Evolutionary conservation across 2,888 invertebrate species (phyloP), one percentile per base, ranked within the genome.

Genomic region (Phytoseiulus persimilis): DNA sequence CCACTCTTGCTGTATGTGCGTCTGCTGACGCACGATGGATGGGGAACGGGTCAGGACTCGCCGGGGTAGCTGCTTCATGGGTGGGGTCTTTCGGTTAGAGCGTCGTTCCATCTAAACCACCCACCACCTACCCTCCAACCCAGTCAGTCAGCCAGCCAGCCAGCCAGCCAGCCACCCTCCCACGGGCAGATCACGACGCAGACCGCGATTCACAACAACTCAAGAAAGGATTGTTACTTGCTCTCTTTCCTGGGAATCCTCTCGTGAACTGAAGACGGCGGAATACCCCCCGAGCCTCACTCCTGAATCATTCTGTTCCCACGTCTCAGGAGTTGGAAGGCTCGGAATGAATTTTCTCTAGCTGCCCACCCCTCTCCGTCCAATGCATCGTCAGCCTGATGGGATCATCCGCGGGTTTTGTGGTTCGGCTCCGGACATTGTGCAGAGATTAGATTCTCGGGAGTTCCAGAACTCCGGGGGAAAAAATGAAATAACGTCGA

Each of bases 1-100:
- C 39, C 65, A 65, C 65, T 65, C 65, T 65, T 65, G 65, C 65
- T 65, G 65, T 65, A 65, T 65, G 65, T 65, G 65, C 65, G 65
- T 65, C 65, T 65, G 65, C 65, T 65, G 65, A 65, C 65, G 65
- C 65, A 65, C 65, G 65, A 65, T 65, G 65, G 65, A 65, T 65
- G 65, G 28, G 65, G 65, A 65, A 65, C 65, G 65, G 65, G 65
- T 65, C 65, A 65, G 65, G 65, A 65, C 65, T 14, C 65, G 65
- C 65, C 18, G 65, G 65, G 65, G 65, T 65, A 28, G 65, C 65
- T 65, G 65, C 65, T 65, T 65, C 65, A 65, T 65, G 65, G 65
- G 65, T 65, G 65, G 65, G 65, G 65, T 65, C 65, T 65, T 65
- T 65, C 65, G 65, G 65, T 65, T 65, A 65, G 65, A 65, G 65